These are phyloP conservation scores for Hapalemur alaotrensis DNA, from an alignment of 2,797 vertebrate genomes.

Conservation along the genomic window DNA sequence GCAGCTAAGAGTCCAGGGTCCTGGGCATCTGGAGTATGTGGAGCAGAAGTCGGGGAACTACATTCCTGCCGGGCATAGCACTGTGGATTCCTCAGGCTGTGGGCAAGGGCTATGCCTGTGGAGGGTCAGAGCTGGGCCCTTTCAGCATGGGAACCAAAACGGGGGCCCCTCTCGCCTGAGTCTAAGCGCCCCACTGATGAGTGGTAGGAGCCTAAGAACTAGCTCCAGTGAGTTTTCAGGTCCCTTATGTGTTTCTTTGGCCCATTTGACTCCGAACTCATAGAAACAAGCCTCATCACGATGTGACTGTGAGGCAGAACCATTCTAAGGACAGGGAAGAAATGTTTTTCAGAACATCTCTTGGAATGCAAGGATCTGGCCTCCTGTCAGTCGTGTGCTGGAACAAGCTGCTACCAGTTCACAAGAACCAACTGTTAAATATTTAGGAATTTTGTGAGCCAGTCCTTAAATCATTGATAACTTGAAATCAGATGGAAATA, in stretches of 20 bases:
- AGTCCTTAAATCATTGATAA: background rate
- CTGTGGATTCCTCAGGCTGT: background rate
- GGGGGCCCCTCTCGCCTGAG: background rate
- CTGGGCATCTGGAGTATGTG: no score
- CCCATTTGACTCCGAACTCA: background rate
- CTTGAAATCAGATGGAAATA: conserved; percentile 21
- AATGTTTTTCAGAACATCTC: background rate
- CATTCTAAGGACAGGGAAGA: background rate
- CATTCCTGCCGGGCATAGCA: background rate
- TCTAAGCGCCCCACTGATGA: background rate
- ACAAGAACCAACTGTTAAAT: background rate
- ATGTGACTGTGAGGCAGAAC: background rate
- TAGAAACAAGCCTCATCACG: background rate
- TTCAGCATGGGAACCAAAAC: background rate
- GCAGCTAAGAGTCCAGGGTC: background rate
- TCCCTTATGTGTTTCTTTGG: background rate
- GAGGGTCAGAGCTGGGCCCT: background rate
- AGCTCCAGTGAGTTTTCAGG: background rate
- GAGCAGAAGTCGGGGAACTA: background rate
- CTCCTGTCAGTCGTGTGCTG: background rate
- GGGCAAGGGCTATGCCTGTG: no score
- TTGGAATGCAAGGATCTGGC: background rate
- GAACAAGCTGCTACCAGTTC: background rate
- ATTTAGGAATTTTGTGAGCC: background rate
- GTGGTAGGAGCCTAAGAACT: background rate